Conservation (phyloP, 2,888 invertebrate species). For the Julus scanicus region DNA sequence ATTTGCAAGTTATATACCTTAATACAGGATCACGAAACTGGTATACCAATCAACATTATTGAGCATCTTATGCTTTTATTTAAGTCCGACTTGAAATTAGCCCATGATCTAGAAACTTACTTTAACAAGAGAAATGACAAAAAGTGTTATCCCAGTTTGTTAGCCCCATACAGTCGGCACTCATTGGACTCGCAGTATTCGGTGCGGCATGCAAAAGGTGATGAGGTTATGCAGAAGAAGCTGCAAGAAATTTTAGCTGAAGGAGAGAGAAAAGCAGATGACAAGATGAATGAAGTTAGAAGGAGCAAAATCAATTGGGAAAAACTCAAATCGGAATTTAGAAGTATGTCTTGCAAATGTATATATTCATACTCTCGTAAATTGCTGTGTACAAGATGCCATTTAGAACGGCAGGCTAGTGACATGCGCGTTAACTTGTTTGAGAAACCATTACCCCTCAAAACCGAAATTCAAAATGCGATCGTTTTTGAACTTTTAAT, state of each 20-base stretch:
- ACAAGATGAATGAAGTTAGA: background rate
- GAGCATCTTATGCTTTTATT: background rate
- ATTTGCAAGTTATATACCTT: background rate
- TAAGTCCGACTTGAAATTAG: background rate
- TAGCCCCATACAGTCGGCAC: background rate
- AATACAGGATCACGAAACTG: background rate
- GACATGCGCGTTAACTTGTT: background rate
- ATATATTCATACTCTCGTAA: too few species aligned
- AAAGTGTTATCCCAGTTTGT: background rate
- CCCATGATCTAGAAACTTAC: background rate
- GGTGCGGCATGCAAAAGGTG: background rate
- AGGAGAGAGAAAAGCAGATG: background rate
- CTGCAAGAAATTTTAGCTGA: background rate
- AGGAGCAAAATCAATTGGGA: background rate
- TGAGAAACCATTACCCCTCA: background rate
- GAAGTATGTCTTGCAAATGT: background rate
- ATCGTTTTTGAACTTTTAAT: background rate
- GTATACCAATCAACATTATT: background rate
- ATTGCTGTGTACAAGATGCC: background rate
- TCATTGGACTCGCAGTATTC: background rate
- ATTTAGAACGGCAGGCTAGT: background rate
- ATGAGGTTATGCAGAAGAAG: background rate
- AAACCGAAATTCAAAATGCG: background rate
- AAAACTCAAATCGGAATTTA: background rate
- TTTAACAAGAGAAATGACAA: background rate